A percentile compares a stretch with the other conserved stretches of the same genome.
Conservation (phyloP, 2,797 vertebrate genomes). For the Sebastes glaucus region DNA sequence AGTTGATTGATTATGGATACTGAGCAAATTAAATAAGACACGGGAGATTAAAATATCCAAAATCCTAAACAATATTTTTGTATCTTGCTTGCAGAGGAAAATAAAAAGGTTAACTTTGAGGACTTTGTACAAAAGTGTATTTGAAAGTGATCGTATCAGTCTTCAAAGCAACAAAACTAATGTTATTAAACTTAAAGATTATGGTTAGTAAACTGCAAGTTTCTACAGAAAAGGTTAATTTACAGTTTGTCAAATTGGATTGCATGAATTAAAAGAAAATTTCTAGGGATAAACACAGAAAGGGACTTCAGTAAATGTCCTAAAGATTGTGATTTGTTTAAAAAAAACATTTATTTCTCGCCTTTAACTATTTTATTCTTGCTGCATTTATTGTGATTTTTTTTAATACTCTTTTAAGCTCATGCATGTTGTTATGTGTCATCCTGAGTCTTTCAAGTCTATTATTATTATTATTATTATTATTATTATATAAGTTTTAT, state of each 20-base stretch:
- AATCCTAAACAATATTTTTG: background rate
- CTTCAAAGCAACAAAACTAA: background rate
- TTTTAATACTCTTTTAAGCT: background rate
- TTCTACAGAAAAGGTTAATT: background rate
- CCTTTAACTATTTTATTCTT: background rate
- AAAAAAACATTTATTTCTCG: background rate
- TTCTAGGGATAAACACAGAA: too few species aligned
- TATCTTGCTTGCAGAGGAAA: background rate
- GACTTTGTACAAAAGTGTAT: background rate
- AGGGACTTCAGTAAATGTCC: too few species aligned
- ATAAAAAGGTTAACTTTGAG: background rate
- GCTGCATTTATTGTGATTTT: background rate
- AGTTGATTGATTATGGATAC: background rate
- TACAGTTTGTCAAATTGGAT: background rate
- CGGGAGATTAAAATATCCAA: background rate
- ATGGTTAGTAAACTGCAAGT: background rate
- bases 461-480: too few species aligned
- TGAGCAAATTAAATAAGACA: background rate
- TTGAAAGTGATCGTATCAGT: background rate
- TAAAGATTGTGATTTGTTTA: background rate
- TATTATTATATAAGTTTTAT: background rate
- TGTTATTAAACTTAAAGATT: background rate
- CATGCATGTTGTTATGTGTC: accelerated
- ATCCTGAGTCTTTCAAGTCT: background rate
- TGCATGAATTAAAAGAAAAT: too few species aligned